These are phyloP conservation scores for Scaptomyza flava DNA, from an alignment of 2,888 invertebrate genomes.

Conservation along the genomic window DNA sequence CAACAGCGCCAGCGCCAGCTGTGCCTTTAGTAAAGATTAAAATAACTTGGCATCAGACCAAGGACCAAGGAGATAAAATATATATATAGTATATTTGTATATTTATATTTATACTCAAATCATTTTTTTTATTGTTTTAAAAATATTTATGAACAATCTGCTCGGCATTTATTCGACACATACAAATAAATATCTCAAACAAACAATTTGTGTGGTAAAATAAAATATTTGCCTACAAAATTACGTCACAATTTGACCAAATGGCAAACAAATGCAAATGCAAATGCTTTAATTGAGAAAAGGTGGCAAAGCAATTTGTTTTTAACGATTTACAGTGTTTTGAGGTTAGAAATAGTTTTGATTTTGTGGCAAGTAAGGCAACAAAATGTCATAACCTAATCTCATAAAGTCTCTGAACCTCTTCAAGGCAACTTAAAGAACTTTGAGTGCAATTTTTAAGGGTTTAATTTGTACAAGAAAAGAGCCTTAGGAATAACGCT, in stretches of 20 bases:
- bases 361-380: not conserved
- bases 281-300: not conserved
- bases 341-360: not conserved
- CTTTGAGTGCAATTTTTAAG: not conserved
- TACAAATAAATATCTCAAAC: not conserved
- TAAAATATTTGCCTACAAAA: slow-evolving; percentile 37
- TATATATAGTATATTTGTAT: not conserved
- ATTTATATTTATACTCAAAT: not conserved
- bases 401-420: no score
- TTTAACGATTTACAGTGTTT: not conserved
- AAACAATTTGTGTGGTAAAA: slow-evolving; percentile 11
- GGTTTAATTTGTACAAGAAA: no score
- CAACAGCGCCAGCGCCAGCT: not conserved
- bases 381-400: no score
- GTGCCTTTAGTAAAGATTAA: slow-evolving; percentile 38
- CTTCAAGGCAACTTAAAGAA: not conserved
- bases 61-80: not conserved
- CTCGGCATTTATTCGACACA: not conserved
- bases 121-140: not conserved
- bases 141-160: not conserved
- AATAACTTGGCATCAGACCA: slow-evolving; percentile 32
- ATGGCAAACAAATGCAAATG: slow-evolving; percentile 11
- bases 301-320: not conserved
- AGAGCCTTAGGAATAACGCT: no score
- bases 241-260: slow-evolving; percentile 27